Base-by-base conservation (phyloP, 2,888 invertebrate genomes). In the Brachynemurus nebulosus region DNA sequence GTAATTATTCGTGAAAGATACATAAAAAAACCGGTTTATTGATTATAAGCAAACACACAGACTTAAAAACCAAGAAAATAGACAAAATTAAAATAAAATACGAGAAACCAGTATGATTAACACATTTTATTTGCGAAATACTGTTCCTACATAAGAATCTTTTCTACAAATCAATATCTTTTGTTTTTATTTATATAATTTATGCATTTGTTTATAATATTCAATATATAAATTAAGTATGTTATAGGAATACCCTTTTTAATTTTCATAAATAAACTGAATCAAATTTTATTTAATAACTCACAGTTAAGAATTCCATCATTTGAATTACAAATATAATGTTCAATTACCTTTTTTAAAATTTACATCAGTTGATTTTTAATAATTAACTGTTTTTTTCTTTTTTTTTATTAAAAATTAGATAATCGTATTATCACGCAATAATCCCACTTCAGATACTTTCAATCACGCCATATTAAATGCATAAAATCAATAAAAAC, bases 41-140 rank as follows among this genome's bases (percentile, higher is more conserved):
- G n/a, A n/a, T n/a, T n/a, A n/a, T n/a, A n/a, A n/a, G n/a, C n/a
- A n/a, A n/a, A n/a, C n/a, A n/a, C n/a, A n/a, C n/a, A n/a, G n/a
- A n/a, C n/a, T n/a, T n/a, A n/a, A n/a, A n/a, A n/a, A n/a, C n/a
- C n/a, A n/a, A n/a, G n/a, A n/a, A n/a, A n/a, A n/a, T n/a, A n/a
- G n/a, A n/a, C n/a, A n/a, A n/a, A n/a, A n/a, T n/a, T n/a, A n/a
- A n/a, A n/a, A n/a, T n/a, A n/a, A n/a, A n/a, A n/a, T n/a, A n/a
- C n/a, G n/a, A n/a, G n/a, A n/a, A n/a, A n/a, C n/a, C n/a, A 30
- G 14, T 30, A 30, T 30, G 30, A 30, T 36, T 19, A 36, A 36
- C 36, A 53, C 51, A 52, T 55, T 59, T 59, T 58, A 59, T 59
- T 59, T 56, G 56, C 57, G 59, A 59, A 58, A 58, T 59, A 57